Evolutionary conservation across 1,140 invertebrate species (phyloP), one percentile per base, ranked within the genome.

Genomic region (Planococcus citri): DNA sequence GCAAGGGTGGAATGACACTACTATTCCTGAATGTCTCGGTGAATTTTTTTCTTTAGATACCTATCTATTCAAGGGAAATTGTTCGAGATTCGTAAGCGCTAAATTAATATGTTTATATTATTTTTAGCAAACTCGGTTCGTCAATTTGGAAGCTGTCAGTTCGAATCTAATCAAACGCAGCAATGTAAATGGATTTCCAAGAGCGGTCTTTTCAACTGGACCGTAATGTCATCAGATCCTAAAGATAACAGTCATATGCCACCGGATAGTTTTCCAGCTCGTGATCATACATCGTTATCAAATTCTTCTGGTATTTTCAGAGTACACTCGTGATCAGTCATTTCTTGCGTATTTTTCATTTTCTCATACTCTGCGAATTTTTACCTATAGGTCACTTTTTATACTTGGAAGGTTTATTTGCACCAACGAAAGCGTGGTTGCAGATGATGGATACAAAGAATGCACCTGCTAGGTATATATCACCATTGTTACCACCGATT

Each of bases 361-460:
- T 51, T 51, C 41, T 9, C 3, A 51, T 9, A 51, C 17, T 33
- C 29, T 33, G 3, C 3, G 21, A 58, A 58, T 20, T n/a, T n/a
- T n/a, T n/a, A n/a, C n/a, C 51, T 58, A 17, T 58, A 64, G 60
- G 60, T 64, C 60, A 64, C 20, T 64, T 25, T 17, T 64, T 64
- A 25, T 64, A 25, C 22, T 64, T 64, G 60, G 60, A 64, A 9
- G 24, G 2, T 2, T 14, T 27, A 22, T 4, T 64, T 24, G 4
- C 60, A 3, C 9, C 17, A 64, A 24, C 60, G 4, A 20, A 17
- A 10, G 17, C 10, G 2, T 22, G 10, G 8, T 17, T 24, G 2
- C 2, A 51, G 17, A 9, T 51, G 17, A 51, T 51, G 41, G 17
- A 51, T 3, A 64, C 60, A 6, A 22, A 9, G 10, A 64, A 24